Evolutionary conservation across 1,140 invertebrate genomes (phyloP).

Genomic region (Drosophila nigromelanica): DNA sequence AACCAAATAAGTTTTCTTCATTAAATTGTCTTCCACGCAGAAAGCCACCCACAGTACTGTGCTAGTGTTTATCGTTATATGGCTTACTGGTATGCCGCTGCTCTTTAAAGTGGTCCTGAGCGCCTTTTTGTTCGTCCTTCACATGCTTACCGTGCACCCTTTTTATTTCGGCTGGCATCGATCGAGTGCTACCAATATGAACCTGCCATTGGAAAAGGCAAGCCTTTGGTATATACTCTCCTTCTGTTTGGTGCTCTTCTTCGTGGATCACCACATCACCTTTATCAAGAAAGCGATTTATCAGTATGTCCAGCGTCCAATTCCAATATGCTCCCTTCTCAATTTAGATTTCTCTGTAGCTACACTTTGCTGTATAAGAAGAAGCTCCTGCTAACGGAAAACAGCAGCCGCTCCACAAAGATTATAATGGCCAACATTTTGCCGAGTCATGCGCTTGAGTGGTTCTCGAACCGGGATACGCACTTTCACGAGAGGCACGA

Average conservation of each 20-base stretch:
- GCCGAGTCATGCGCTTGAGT: conserved; percentile 91
- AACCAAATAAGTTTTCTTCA: background rate
- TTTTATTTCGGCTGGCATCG: conserved; percentile 72
- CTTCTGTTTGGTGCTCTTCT: conserved; percentile 9
- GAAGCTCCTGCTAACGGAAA: conserved; percentile 90
- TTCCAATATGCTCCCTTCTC: background rate
- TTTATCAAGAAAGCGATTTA: conserved; percentile 37
- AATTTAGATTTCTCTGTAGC: conserved; percentile 4
- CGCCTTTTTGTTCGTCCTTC: background rate
- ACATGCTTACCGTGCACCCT: conserved; percentile 85
- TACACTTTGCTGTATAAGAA: conserved; percentile 54
- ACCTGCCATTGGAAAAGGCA: conserved; percentile 44
- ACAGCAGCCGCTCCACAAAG: conserved; percentile 90
- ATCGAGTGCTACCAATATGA: conserved; percentile 92
- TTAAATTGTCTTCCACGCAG: conserved; percentile 84
- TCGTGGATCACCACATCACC: conserved; percentile 33
- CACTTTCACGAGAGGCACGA: conserved; percentile 91
- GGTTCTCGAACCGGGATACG: conserved; percentile 87
- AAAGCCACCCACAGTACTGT: conserved; percentile 92
- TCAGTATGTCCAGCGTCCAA: conserved; percentile 21
- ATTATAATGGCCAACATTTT: conserved; percentile 93
- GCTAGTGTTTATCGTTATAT: conserved; percentile 89
- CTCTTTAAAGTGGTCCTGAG: conserved; percentile 88
- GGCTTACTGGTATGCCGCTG: conserved; percentile 92
- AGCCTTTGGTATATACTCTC: conserved; percentile 39